These are phyloP conservation scores for Piaya cayana DNA, from an alignment of 2,113 vertebrate genomes.

Conservation along the genomic window DNA sequence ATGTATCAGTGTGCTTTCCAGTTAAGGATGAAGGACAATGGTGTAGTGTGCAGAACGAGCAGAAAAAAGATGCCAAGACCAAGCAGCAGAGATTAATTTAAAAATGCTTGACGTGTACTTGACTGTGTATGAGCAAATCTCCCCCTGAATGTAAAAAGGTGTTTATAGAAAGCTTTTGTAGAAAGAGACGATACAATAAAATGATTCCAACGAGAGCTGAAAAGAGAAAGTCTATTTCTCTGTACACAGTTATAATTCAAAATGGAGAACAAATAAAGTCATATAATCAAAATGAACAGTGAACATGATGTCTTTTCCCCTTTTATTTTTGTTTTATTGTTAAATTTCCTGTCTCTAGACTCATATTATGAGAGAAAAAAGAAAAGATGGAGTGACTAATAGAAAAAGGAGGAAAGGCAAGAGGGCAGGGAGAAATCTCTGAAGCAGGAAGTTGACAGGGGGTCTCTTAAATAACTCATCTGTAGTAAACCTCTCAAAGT, in stretches of 20 bases:
- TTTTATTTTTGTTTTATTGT: neutral
- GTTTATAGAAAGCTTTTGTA: neutral
- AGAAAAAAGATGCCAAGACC: neutral
- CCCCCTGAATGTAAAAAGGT: neutral
- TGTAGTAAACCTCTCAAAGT: neutral
- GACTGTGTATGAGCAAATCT: neutral
- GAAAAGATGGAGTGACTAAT: neutral
- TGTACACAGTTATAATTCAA: neutral
- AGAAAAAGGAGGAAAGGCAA: neutral
- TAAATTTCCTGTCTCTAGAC: neutral
- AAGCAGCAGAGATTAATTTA: neutral
- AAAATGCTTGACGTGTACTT: neutral
- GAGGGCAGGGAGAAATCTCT: neutral
- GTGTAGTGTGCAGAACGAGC: neutral
- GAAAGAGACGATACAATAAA: neutral
- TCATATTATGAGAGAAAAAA: neutral
- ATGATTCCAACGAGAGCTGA: neutral
- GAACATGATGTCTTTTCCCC: neutral
- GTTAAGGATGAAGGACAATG: conserved; percentile 3
- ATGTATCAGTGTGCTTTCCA: neutral
- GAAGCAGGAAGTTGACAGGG: neutral
- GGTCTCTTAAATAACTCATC: neutral
- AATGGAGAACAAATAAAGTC: neutral
- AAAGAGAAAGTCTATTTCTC: neutral
- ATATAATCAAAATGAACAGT: neutral